phyloP scores from a whole-genome alignment of 2,797 vertebrate genomes.

The Iguana delicatissima region DNA sequence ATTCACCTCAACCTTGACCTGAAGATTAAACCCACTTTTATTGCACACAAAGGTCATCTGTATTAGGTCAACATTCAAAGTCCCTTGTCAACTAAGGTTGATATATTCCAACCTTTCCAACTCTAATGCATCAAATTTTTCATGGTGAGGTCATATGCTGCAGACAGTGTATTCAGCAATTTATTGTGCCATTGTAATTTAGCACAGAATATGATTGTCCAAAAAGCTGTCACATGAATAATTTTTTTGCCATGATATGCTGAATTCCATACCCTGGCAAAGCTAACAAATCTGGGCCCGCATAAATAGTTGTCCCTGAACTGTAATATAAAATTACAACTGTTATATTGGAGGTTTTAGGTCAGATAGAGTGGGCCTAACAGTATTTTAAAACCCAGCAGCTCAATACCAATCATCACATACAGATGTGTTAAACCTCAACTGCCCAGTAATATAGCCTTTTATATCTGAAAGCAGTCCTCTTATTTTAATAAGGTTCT shows the following conservation, averaged over 20 bases:
- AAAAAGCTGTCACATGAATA: slow-evolving; percentile 79
- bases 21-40: slow-evolving; percentile 85
- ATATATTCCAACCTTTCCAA: slow-evolving; percentile 85
- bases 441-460: slow-evolving; percentile 52
- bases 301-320: slow-evolving; percentile 59
- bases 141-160: slow-evolving; percentile 84
- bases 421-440: slow-evolving; percentile 64
- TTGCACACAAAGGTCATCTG: slow-evolving; percentile 82
- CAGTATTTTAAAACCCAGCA: neutral
- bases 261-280: slow-evolving; percentile 63
- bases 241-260: slow-evolving; percentile 68
- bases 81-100: slow-evolving; percentile 85
- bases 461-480: slow-evolving; percentile 62
- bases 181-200: slow-evolving; percentile 79
- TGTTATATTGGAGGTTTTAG: slow-evolving; percentile 58
- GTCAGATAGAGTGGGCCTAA: slow-evolving; percentile 46
- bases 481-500: slow-evolving; percentile 52
- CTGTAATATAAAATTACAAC: slow-evolving; percentile 56
- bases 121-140: slow-evolving; percentile 85
- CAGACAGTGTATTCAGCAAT: slow-evolving; percentile 84
- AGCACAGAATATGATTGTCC: slow-evolving; percentile 76
- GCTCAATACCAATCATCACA: slow-evolving; percentile 10
- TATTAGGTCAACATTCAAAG: slow-evolving; percentile 85
- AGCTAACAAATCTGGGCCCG: slow-evolving; percentile 54
- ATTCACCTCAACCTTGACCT: slow-evolving; percentile 82